Evolutionary conservation across 1,140 invertebrate genomes (phyloP), one percentile per base, ranked within the genome.

Genomic region (Drosophila albomicans): DNA sequence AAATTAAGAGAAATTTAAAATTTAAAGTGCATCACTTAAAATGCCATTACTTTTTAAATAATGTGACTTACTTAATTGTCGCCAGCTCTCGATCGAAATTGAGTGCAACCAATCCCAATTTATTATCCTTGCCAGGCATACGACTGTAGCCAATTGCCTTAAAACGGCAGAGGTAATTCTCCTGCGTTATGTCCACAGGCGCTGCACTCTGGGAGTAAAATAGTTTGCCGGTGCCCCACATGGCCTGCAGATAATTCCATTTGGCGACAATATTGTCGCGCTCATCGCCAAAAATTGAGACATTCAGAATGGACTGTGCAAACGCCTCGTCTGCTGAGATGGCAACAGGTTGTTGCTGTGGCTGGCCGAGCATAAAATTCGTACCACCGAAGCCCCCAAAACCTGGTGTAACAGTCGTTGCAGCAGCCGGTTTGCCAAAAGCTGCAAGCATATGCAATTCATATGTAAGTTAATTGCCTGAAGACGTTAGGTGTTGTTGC

Each of bases 201-300:
- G 93, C 93, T 13, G 94, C 94, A 81, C 95, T 96, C 41, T 95
- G 93, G 15, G 95, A 95, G 91, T 97, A 98, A 89, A 96, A 98
- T 3, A 96, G 95, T 93, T 95, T 95, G 4, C 95, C 95, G 82
- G 92, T 92, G 1, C 98, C 98, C 98, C 98, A 99, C 76, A 96
- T 96, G 1, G 98, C 97, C 93, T 99, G 98, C 45, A 99, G 93
- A 66, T 98, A 95, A 91, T 99, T 99, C 96, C 97, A 99, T 91
- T 97, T 97, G 1, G 97, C 97, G 41, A 99, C 94, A 32, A 98
- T 96, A 69, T 96, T 95, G 92, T 99, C 98, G 41, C 98, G 94
- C 84, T 99, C 98, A 93, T 99, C 98, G 35, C 97, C 97, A 93
- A 97, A 99, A 16, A 99, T 95, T 56, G 96, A 95, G 49, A 97